phyloP scores from a whole-genome alignment of 2,113 vertebrate genomes.

The Typhlomys cinereus region DNA sequence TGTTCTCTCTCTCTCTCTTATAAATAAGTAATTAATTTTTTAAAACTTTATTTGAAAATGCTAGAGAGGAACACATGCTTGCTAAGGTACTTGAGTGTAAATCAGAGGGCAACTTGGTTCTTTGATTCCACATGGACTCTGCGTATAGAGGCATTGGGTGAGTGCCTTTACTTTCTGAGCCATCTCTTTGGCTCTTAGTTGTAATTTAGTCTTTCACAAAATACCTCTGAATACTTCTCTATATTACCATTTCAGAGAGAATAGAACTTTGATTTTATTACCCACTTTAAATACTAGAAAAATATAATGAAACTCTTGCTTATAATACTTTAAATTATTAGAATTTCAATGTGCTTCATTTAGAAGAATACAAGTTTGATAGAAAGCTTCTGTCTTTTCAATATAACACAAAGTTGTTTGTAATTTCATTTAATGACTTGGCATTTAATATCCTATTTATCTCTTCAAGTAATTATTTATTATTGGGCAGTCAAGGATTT shows the following conservation, averaged over 20 bases:
- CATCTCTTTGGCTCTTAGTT: too few species aligned
- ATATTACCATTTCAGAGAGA: background rate
- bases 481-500: background rate
- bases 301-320: slow-evolving; percentile 4
- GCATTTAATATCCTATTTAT: background rate
- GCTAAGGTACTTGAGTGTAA: too few species aligned
- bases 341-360: background rate
- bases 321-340: slow-evolving; percentile 12
- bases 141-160: too few species aligned
- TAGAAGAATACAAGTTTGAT: slow-evolving; percentile 19
- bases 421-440: slow-evolving; percentile 39
- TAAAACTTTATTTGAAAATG: too few species aligned
- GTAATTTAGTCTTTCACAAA: slow-evolving; percentile 5
- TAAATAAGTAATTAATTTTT: too few species aligned
- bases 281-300: slow-evolving; percentile 2
- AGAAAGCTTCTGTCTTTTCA: slow-evolving; percentile 1
- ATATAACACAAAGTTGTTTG: background rate
- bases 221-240: slow-evolving; percentile 18
- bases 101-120: too few species aligned
- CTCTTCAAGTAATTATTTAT: background rate
- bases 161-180: too few species aligned
- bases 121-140: too few species aligned
- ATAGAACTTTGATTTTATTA: background rate
- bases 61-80: too few species aligned
- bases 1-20: too few species aligned